A percentile compares a stretch with the other conserved stretches of the same genome.
phyloP scores from a whole-genome alignment of 2,113 vertebrate genomes.

The Hepsetus odoe region DNA sequence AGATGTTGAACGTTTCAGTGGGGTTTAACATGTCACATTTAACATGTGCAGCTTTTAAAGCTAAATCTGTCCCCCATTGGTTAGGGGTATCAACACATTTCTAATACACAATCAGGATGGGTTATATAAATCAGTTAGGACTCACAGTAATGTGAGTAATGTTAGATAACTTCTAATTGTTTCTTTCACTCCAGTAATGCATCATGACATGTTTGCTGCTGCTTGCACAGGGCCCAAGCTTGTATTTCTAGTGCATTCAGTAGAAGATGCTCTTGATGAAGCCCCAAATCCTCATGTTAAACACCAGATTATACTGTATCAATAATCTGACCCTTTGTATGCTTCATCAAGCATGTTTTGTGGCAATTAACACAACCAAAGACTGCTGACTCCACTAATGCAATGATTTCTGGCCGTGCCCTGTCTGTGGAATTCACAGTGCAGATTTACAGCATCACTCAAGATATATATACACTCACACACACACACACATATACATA shows the following conservation, averaged over 20 bases:
- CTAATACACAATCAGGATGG: neutral
- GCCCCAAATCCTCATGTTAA: constrained; percentile 19
- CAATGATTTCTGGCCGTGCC: constrained; percentile 7
- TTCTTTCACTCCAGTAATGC: neutral
- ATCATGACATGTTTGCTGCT: constrained; percentile 1
- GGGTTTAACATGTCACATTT: neutral
- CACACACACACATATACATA: no score
- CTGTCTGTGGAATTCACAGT: constrained; percentile 7
- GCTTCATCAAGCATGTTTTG: constrained; percentile 42
- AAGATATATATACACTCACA: no score
- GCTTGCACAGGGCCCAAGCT: neutral
- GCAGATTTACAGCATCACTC: no score
- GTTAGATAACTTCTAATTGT: neutral
- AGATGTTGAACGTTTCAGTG: neutral
- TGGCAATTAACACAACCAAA: constrained; percentile 40
- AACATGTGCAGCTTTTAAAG: neutral
- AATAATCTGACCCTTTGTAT: constrained; percentile 44
- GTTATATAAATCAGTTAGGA: neutral
- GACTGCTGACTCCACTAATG: constrained; percentile 33
- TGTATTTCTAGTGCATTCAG: constrained; percentile 34
- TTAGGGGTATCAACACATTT: neutral
- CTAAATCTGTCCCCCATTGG: neutral
- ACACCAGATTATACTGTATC: constrained; percentile 43
- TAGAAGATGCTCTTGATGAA: constrained; percentile 48
- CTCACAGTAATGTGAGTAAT: neutral